Base-by-base conservation (phyloP, 2,888 invertebrate genomes). In the Melieria picta region DNA sequence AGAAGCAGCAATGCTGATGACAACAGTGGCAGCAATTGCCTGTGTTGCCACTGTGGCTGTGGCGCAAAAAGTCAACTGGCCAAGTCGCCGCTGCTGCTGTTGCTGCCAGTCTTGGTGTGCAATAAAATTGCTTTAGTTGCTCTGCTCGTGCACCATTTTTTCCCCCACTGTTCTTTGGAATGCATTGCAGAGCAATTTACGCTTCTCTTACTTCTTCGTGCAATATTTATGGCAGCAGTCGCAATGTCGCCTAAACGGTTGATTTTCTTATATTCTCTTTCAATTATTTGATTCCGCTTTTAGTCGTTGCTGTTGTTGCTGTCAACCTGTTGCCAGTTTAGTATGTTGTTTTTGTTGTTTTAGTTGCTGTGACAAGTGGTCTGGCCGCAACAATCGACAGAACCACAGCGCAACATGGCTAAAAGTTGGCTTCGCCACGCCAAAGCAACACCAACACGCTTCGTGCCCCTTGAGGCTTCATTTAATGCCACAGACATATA, bases 181-280 rank as follows among this genome's bases (percentile, higher is more conserved):
- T 71, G 46, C 67, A 65, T 67, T 67, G 66, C 5, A 52, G 52
- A 67, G 63, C 71, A 72, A 72, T 72, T 72, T 72, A 67, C 74
- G 67, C 60, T 72, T 45, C 56, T 30, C 30, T 30, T 30, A 30
- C 30, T 30, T 30, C 30, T 30, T 30, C 30, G 30, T 2, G 30
- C 30, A 30, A 30, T 70, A 66, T 74, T 72, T 69, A 74, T 63
- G 69, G 67, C 55, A 65, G 55, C 65, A 60, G 65, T 55, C 65
- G 60, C 65, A 58, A 50, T 71, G 65, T 65, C 65, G 60, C 55
- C 16, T 52, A 70, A 70, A 70, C 58, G 46, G 70, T 10, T 30
- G 57, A 57, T 57, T 61, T 57, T 65, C 61, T 65, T 50, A 42
- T 61, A 42, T 42, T 61, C 43, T 9, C 7, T 43, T 61, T 11